These are phyloP conservation scores for Caenorhabditis latens DNA, from an alignment of 1,140 invertebrate species.

Conservation along the genomic window DNA sequence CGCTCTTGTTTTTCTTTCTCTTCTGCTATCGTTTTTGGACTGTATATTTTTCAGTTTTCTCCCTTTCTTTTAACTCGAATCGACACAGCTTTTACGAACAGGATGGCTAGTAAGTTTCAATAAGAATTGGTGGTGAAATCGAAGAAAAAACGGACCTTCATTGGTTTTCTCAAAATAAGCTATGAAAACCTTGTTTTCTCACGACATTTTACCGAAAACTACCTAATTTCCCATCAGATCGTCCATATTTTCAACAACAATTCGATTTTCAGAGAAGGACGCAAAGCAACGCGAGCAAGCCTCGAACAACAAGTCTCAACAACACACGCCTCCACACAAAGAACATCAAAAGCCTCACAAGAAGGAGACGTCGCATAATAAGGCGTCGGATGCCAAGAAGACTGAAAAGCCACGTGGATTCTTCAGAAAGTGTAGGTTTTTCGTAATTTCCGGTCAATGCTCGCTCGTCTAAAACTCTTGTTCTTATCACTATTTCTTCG, in stretches of 20 bases:
- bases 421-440: background rate
- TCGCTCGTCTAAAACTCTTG: background rate
- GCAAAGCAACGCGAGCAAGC: constrained; percentile 19
- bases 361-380: background rate
- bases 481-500: background rate
- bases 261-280: constrained; percentile 53
- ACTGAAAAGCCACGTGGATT: background rate
- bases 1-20: background rate
- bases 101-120: constrained; percentile 39
- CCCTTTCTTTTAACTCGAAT: background rate
- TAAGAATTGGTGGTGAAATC: background rate
- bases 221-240: too few relatives aligned
- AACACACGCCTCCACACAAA: background rate
- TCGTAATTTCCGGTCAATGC: background rate
- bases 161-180: too few relatives aligned
- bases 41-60: background rate
- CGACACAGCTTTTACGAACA: background rate
- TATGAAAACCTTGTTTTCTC: background rate
- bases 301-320: background rate
- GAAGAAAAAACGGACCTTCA: too few relatives aligned
- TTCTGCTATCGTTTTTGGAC: background rate
- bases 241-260: too few relatives aligned
- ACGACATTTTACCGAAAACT: background rate
- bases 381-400: background rate
- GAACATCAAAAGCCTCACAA: background rate